Conservation (phyloP, 1,140 invertebrate genomes). For the Dreissena polymorpha region DNA sequence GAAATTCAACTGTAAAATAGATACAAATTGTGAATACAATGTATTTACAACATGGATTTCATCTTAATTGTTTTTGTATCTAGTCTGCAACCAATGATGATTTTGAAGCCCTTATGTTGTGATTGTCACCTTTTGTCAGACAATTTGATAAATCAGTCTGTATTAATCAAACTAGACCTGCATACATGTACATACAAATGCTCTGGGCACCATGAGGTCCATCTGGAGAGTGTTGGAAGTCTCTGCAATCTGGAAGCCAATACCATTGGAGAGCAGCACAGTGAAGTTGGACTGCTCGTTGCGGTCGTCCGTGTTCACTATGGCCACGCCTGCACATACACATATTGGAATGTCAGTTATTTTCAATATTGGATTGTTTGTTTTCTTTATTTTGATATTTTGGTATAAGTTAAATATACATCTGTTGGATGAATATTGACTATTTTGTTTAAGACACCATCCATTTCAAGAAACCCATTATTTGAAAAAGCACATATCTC, state of each 20-base stretch:
- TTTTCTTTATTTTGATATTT: background rate
- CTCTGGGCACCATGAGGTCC: slow-evolving; percentile 58
- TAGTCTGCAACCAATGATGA: too few relatives aligned
- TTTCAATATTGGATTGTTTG: background rate
- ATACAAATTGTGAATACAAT: too few relatives aligned
- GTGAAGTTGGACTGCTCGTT: slow-evolving; percentile 69
- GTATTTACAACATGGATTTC: too few relatives aligned
- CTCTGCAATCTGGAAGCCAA: slow-evolving; percentile 65
- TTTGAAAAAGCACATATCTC: background rate
- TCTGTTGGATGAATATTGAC: background rate
- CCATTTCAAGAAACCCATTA: background rate
- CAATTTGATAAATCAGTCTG: background rate
- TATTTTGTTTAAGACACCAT: background rate
- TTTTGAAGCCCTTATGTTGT: background rate
- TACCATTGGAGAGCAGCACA: slow-evolving; percentile 60
- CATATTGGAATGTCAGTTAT: too few relatives aligned
- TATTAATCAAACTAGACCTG: background rate
- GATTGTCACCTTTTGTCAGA: background rate
- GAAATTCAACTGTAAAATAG: too few relatives aligned
- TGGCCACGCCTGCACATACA: slow-evolving; percentile 58
- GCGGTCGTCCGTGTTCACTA: slow-evolving; percentile 54
- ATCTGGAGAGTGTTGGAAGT: slow-evolving; percentile 56
- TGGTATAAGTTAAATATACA: background rate
- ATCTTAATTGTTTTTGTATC: too few relatives aligned
- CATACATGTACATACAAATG: slow-evolving; percentile 51